Conservation (phyloP, 1,140 invertebrate species). For the Zaprionus gabonicus region DNA sequence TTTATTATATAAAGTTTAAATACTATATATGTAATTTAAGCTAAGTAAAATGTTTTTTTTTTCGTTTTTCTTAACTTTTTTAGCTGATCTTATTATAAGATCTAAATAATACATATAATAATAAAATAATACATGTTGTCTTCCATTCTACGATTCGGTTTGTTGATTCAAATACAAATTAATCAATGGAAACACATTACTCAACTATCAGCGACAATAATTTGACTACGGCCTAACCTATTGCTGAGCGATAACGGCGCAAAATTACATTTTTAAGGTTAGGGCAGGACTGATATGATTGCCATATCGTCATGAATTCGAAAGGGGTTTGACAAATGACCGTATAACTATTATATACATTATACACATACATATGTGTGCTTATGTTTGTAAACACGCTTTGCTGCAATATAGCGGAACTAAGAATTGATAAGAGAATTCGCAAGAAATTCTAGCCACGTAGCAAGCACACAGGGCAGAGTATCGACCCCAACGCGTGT, state of each 20-base stretch:
- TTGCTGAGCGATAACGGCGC: conserved; percentile 13
- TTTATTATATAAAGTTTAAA: too few species aligned
- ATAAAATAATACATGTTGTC: not conserved
- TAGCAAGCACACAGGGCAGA: not conserved
- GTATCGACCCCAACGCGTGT: not conserved
- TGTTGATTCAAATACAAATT: not conserved
- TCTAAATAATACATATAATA: not conserved
- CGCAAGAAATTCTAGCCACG: conserved; percentile 29
- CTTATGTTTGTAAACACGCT: not conserved
- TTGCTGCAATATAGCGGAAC: conserved; percentile 13
- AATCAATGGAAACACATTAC: not conserved
- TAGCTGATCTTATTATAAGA: too few species aligned
- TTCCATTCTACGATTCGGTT: too few species aligned
- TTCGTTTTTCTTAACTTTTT: too few species aligned
- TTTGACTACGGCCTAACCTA: not conserved
- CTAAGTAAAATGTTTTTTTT: too few species aligned
- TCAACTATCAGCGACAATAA: not conserved
- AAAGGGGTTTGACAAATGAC: not conserved
- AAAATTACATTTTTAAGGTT: conserved; percentile 4
- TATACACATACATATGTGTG: not conserved
- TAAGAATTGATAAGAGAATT: conserved; percentile 32
- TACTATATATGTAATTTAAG: too few species aligned
- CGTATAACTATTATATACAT: not conserved
- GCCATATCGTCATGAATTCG: conserved; percentile 13
- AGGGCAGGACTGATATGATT: conserved; percentile 21